phyloP scores from a whole-genome alignment of 2,113 vertebrate species.

The Melanotaenia duboulayi region DNA sequence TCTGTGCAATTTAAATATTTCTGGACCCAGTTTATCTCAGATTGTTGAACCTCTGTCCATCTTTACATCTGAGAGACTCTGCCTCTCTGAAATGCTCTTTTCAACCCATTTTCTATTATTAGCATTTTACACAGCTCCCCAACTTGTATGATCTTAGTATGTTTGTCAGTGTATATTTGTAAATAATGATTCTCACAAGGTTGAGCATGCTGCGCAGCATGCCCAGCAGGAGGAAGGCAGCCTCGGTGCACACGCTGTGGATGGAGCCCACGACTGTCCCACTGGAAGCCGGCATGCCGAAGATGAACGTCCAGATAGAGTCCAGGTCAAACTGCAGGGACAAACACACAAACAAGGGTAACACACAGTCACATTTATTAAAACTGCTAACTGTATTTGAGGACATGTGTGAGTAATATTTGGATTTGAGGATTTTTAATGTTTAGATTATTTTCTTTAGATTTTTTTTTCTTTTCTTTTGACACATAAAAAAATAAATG shows the following conservation, averaged over 20 bases:
- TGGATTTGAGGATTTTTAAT: background rate
- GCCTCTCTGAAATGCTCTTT: no score
- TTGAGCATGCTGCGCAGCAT: conserved; percentile 99
- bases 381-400: background rate
- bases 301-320: conserved; percentile 98
- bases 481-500: no score
- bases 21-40: no score
- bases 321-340: conserved; percentile 93
- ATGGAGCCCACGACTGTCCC: conserved; percentile 91
- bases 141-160: no score
- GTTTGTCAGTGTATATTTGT: no score
- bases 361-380: conserved; percentile 7
- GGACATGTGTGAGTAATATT: no score
- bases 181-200: conserved; percentile 92
- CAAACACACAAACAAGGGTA: conserved; percentile 33
- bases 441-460: background rate
- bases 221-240: conserved; percentile 92
- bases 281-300: conserved; percentile 94
- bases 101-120: no score
- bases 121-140: no score
- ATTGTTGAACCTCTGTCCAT: no score
- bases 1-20: no score
- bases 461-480: no score
- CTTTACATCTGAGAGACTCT: no score
- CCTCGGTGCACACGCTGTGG: conserved; percentile 93